phyloP scores from a whole-genome alignment of 53 echinoderm and acorn worm species.

The Henricia sp. region DNA sequence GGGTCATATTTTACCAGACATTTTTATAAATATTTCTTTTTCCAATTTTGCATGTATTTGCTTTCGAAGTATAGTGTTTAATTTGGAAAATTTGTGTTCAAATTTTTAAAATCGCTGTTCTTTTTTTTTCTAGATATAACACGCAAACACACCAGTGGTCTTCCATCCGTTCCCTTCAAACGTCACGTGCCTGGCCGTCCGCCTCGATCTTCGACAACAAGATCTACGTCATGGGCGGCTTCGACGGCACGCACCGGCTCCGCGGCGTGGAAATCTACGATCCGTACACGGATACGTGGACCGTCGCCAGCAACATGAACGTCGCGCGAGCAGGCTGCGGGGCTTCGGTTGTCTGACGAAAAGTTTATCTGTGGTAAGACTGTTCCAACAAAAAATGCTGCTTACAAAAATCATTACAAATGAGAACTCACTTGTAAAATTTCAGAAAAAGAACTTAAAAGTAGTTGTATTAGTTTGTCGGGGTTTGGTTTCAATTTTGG shows the following conservation, averaged over 20 bases:
- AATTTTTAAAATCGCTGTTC: neutral
- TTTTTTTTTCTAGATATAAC: slow-evolving; percentile 80
- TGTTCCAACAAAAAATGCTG: too few relatives aligned
- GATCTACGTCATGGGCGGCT: slow-evolving; percentile 97
- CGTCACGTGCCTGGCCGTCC: slow-evolving; percentile 93
- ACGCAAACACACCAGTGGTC: slow-evolving; percentile 99
- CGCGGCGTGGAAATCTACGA: slow-evolving; percentile 95
- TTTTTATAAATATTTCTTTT: too few relatives aligned
- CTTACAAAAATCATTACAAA: too few relatives aligned
- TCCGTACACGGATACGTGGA: slow-evolving; percentile 90
- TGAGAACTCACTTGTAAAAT: too few relatives aligned
- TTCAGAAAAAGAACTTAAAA: too few relatives aligned
- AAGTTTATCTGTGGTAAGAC: too few relatives aligned
- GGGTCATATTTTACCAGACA: too few relatives aligned
- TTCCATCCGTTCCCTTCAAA: slow-evolving; percentile 90
- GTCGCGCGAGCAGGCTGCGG: slow-evolving; percentile 89
- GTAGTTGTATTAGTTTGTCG: too few relatives aligned
- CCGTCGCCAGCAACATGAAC: slow-evolving; percentile 86
- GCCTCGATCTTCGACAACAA: slow-evolving; percentile 98
- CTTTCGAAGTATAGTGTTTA: too few relatives aligned
- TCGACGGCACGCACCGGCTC: slow-evolving; percentile 88
- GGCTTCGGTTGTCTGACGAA: slow-evolving; percentile 83
- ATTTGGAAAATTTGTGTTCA: too few relatives aligned
- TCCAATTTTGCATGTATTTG: too few relatives aligned
- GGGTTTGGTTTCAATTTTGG: too few relatives aligned